Evolutionary conservation across 2,888 invertebrate genomes (phyloP).

Genomic region (Phaonia tiefii): DNA sequence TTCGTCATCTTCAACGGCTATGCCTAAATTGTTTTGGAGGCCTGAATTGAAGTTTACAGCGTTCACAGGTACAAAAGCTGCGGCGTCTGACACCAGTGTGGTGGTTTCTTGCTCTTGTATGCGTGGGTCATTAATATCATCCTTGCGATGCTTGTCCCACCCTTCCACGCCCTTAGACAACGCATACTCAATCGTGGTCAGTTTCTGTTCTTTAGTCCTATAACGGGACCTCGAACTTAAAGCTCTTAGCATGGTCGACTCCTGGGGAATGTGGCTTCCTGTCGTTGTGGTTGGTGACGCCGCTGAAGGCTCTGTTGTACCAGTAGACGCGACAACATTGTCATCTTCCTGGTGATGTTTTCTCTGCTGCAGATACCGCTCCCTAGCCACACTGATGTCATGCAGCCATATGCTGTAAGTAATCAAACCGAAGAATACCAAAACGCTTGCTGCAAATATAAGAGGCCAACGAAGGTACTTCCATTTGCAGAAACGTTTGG

Average conservation of each 20-base stretch:
- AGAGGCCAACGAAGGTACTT: constrained; percentile 76
- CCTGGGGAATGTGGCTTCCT: constrained; percentile 64
- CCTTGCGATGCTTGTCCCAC: constrained; percentile 65
- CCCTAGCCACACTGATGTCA: constrained; percentile 75
- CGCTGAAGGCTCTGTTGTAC: constrained; percentile 54
- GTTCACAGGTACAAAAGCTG: constrained; percentile 71
- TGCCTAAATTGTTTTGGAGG: constrained; percentile 84
- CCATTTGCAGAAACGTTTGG: constrained; percentile 74
- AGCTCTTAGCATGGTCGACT: constrained; percentile 73
- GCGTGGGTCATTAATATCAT: constrained; percentile 18
- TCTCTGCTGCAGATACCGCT: constrained; percentile 73
- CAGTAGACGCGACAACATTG: constrained; percentile 45
- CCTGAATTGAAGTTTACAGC: constrained; percentile 82
- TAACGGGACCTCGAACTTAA: constrained; percentile 57
- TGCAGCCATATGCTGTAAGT: constrained; percentile 77
- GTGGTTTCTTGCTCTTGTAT: constrained; percentile 49
- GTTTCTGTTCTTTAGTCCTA: constrained; percentile 64
- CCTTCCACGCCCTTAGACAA: constrained; percentile 58
- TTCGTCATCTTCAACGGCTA: constrained; percentile 84
- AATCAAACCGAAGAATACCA: constrained; percentile 76
- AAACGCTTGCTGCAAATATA: constrained; percentile 74
- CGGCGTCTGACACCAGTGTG: constrained; percentile 61
- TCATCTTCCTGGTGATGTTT: constrained; percentile 47
- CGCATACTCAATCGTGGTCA: constrained; percentile 63
- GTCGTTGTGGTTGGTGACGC: constrained; percentile 50